These are phyloP conservation scores for Agriotes lineatus DNA, from an alignment of 2,888 invertebrate species.

Conservation along the genomic window DNA sequence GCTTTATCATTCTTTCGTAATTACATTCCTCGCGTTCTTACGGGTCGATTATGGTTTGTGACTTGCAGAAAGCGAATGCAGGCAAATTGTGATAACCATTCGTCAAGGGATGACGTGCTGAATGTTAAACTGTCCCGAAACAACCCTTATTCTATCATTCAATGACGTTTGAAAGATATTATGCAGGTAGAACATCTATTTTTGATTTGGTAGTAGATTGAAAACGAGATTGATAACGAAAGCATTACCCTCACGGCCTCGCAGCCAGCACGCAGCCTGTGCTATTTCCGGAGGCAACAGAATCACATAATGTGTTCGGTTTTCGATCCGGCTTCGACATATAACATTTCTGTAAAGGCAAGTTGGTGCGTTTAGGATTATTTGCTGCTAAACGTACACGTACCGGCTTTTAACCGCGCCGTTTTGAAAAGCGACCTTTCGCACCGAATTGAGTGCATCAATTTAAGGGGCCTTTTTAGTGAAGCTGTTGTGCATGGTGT, in stretches of 20 bases:
- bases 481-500: too few relatives aligned
- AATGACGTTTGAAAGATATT: slow-evolving; percentile 32
- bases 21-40: slow-evolving; percentile 13
- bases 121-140: slow-evolving; percentile 13
- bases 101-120: slow-evolving; percentile 5
- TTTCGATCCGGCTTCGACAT: slow-evolving; percentile 18
- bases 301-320: slow-evolving; percentile 31
- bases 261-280: neutral
- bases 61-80: slow-evolving; percentile 1
- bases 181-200: slow-evolving; percentile 32
- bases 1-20: slow-evolving; percentile 19
- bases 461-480: too few relatives aligned
- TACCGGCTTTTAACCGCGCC: too few relatives aligned
- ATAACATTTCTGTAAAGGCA: slow-evolving; percentile 18
- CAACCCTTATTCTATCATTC: slow-evolving; percentile 24
- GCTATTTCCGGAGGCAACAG: slow-evolving; percentile 32
- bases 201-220: slow-evolving; percentile 34
- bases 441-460: too few relatives aligned
- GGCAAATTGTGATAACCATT: slow-evolving; percentile 5
- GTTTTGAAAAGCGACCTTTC: too few relatives aligned
- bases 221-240: slow-evolving; percentile 38
- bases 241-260: slow-evolving; percentile 24
- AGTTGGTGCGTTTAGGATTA: slow-evolving; percentile 8
- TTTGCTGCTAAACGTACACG: neutral
- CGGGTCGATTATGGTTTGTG: neutral